Conservation (phyloP, 2,888 invertebrate species). For the Tenodera sinensis region DNA sequence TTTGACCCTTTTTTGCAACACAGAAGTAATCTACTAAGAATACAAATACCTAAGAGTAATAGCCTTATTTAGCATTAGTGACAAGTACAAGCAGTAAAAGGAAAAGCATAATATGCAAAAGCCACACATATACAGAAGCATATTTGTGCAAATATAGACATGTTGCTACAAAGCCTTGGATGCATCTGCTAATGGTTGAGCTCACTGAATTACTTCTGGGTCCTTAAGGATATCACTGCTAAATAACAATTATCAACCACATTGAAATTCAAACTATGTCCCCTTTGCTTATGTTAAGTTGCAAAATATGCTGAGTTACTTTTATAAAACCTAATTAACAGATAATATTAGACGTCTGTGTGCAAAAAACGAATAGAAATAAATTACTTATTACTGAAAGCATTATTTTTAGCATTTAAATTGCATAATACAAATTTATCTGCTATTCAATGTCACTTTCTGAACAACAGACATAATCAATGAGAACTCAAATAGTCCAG, state of each 20-base stretch:
- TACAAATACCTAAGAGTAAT: not conserved
- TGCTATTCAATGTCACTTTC: no score
- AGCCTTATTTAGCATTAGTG: not conserved
- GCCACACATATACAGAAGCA: not conserved
- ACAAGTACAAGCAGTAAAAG: not conserved
- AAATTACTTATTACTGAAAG: no score
- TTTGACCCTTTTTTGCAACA: not conserved
- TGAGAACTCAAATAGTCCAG: no score
- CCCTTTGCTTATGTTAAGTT: no score
- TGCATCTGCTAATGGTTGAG: not conserved
- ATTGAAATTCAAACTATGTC: no score
- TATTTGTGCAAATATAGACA: not conserved
- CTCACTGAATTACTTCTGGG: not conserved
- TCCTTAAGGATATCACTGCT: not conserved
- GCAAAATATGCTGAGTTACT: not conserved
- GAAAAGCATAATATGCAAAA: not conserved
- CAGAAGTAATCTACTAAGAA: not conserved
- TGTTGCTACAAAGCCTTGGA: not conserved
- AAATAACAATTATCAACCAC: no score
- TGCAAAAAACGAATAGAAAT: no score
- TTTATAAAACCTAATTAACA: no score
- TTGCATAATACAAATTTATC: no score
- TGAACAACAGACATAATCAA: no score
- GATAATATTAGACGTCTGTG: no score
- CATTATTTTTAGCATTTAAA: no score